Evolutionary conservation across 2,797 vertebrate species (phyloP).

Genomic region (Smutsia temminckii): DNA sequence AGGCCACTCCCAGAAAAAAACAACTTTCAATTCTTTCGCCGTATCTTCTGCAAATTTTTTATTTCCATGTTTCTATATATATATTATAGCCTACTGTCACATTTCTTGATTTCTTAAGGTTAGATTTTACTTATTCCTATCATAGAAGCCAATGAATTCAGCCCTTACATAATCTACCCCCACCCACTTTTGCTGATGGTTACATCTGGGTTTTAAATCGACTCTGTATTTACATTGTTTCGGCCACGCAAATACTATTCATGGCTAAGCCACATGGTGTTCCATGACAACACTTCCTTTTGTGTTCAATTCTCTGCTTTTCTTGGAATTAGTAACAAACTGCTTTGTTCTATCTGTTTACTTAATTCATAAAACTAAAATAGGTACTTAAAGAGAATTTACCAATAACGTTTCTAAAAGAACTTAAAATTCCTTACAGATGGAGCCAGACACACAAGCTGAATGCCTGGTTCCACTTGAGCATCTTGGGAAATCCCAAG

Average conservation of each 20-base stretch:
- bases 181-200: not conserved
- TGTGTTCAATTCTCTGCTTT: not conserved
- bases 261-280: rapidly evolving
- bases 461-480: not conserved
- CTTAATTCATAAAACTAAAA: constrained; percentile 33
- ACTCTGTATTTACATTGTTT: not conserved
- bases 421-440: not conserved
- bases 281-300: not conserved
- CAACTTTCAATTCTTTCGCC: not conserved
- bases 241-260: not conserved
- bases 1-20: not conserved
- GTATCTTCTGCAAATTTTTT: not conserved
- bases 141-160: not conserved
- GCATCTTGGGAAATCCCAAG: not conserved
- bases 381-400: not conserved
- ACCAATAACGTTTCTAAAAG: not conserved
- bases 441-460: not conserved
- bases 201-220: not conserved
- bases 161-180: not conserved
- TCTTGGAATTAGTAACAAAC: not conserved
- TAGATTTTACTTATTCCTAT: not conserved
- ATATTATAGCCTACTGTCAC: not conserved
- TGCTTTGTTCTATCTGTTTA: not conserved
- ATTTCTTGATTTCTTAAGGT: not conserved
- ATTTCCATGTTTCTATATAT: not conserved